A percentile compares a stretch with the other conserved stretches of the same genome.
Evolutionary conservation across 2,797 vertebrate species (phyloP).

Genomic region (Morus bassanus): DNA sequence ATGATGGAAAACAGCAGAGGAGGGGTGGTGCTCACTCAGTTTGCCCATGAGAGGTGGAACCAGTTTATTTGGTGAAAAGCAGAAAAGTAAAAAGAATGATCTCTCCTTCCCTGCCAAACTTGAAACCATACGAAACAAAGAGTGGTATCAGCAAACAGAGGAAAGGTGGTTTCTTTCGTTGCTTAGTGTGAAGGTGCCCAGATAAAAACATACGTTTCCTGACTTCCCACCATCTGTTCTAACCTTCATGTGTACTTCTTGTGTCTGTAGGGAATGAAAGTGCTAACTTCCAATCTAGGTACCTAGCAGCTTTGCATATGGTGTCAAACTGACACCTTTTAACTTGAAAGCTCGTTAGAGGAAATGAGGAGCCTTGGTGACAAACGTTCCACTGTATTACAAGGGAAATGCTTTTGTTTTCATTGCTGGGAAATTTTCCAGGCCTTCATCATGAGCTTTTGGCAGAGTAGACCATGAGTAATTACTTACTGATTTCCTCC

Average conservation of each 20-base stretch:
- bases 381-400: neutral
- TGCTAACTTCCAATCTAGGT: constrained; percentile 40
- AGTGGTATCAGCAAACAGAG: neutral
- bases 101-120: neutral
- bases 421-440: constrained; percentile 17
- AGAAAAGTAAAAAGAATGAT: neutral
- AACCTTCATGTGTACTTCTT: constrained; percentile 11
- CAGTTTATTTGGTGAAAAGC: neutral
- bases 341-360: neutral
- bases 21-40: neutral
- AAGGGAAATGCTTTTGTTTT: constrained; percentile 13
- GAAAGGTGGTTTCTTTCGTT: neutral
- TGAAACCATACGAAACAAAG: neutral
- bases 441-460: constrained; percentile 10
- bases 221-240: constrained; percentile 55
- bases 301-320: constrained; percentile 32
- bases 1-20: neutral
- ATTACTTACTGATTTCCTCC: constrained; percentile 3
- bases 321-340: constrained; percentile 54
- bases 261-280: constrained; percentile 26
- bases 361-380: constrained; percentile 20
- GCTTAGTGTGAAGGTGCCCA: constrained; percentile 17
- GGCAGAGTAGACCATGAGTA: neutral
- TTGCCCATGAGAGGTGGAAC: neutral
- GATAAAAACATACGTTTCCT: constrained; percentile 38